Evolutionary conservation across 2,888 invertebrate genomes (phyloP).

Genomic region (Toxonevra muliebris): DNA sequence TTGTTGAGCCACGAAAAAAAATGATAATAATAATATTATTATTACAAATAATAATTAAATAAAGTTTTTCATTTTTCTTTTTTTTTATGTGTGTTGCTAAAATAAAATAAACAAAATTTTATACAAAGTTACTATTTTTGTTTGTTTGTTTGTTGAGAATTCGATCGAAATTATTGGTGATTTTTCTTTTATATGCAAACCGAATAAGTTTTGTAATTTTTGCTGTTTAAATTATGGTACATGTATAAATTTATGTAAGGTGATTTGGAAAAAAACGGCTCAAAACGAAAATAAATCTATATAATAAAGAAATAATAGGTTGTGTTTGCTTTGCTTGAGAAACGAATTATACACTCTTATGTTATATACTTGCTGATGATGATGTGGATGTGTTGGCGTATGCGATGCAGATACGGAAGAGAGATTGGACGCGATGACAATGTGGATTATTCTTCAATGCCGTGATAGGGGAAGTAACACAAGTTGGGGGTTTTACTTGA

Average conservation of each 20-base stretch:
- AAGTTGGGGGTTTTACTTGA: too few species aligned
- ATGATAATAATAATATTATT: constrained; percentile 45
- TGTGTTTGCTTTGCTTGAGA: background rate
- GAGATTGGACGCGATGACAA: background rate
- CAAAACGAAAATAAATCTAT: too few species aligned
- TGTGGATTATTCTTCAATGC: background rate
- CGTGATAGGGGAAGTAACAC: background rate
- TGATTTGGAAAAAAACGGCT: background rate
- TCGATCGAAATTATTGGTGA: background rate
- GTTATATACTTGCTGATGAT: background rate
- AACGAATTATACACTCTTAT: constrained; percentile 27
- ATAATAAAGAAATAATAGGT: constrained; percentile 10
- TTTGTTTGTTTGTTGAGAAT: constrained; percentile 48
- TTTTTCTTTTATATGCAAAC: constrained; percentile 27
- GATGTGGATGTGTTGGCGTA: background rate
- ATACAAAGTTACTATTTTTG: constrained; percentile 29
- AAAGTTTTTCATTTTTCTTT: constrained; percentile 25
- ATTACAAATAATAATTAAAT: constrained; percentile 36
- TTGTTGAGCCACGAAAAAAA: constrained; percentile 48
- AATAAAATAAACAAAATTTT: constrained; percentile 26
- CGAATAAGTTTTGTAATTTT: too few species aligned
- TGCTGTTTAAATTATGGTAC: too few species aligned
- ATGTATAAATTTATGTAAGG: too few species aligned
- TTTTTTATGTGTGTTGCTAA: constrained; percentile 8
- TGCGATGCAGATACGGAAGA: background rate